These are phyloP conservation scores for Manis pentadactyla DNA, from an alignment of 2,797 vertebrate species.

Conservation along the genomic window DNA sequence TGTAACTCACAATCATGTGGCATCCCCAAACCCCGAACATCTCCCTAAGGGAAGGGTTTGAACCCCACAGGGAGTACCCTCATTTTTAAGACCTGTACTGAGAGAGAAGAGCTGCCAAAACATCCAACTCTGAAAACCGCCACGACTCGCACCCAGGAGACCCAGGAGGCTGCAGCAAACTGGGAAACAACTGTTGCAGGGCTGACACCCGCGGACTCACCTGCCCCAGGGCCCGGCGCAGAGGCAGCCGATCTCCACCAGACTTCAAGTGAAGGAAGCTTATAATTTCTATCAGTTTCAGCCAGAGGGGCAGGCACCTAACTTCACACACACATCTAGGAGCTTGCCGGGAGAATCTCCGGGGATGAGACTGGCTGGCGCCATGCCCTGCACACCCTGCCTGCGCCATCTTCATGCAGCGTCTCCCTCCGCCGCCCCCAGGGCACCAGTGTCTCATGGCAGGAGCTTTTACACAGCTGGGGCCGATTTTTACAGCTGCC, in stretches of 20 bases:
- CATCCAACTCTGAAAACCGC: not conserved
- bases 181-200: not conserved
- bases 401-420: accelerated
- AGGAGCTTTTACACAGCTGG: not conserved
- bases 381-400: too few relatives aligned
- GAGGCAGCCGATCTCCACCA: not conserved
- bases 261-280: too few relatives aligned
- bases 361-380: too few relatives aligned
- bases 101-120: not conserved
- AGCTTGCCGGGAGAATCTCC: not conserved
- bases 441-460: too few relatives aligned
- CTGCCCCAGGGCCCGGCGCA: accelerated
- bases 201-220: not conserved
- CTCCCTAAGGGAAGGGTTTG: not conserved
- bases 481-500: not conserved
- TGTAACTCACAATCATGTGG: accelerated
- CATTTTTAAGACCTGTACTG: not conserved
- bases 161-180: not conserved
- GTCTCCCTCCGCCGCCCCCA: too few relatives aligned
- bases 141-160: too few relatives aligned
- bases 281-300: not conserved
- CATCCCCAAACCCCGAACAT: not conserved
- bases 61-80: not conserved
- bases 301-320: not conserved
- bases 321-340: accelerated